Conservation (phyloP, 2,797 vertebrate species). For the Pelochelys cantorii region DNA sequence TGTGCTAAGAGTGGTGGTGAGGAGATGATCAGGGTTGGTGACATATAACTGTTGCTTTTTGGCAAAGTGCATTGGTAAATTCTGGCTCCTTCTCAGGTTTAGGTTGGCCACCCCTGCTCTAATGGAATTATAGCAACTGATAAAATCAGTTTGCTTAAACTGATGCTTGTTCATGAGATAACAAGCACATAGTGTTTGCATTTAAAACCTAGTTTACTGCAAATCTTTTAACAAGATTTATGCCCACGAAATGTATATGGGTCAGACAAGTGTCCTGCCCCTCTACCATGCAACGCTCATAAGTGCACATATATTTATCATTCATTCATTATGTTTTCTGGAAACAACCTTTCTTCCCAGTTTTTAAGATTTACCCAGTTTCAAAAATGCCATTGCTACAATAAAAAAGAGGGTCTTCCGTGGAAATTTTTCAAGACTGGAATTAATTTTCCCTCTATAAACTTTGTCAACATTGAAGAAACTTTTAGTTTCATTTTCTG, state of each 20-base stretch:
- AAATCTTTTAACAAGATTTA: not conserved
- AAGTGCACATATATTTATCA: not conserved
- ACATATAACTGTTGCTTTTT: too few relatives aligned
- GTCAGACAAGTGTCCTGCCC: not conserved
- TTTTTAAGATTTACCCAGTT: not conserved
- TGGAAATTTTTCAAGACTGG: not conserved
- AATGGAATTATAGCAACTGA: not conserved
- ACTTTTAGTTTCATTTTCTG: not conserved
- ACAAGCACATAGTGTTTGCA: not conserved
- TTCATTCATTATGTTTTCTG: not conserved
- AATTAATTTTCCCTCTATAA: not conserved
- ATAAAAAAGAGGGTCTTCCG: not conserved
- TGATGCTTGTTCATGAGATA: not conserved
- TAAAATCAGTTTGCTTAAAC: constrained; percentile 19
- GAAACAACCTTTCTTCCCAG: not conserved
- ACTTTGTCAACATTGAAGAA: not conserved
- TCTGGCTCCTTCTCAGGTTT: too few relatives aligned
- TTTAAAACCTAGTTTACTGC: constrained; percentile 1
- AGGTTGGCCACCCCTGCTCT: not conserved
- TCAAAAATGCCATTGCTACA: not conserved
- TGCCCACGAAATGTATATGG: not conserved
- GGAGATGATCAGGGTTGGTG: too few relatives aligned
- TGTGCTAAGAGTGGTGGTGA: too few relatives aligned
- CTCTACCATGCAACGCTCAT: not conserved
- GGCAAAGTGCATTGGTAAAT: too few relatives aligned